Evolutionary conservation across 2,888 invertebrate species (phyloP).

Genomic region (Diaperis boleti): DNA sequence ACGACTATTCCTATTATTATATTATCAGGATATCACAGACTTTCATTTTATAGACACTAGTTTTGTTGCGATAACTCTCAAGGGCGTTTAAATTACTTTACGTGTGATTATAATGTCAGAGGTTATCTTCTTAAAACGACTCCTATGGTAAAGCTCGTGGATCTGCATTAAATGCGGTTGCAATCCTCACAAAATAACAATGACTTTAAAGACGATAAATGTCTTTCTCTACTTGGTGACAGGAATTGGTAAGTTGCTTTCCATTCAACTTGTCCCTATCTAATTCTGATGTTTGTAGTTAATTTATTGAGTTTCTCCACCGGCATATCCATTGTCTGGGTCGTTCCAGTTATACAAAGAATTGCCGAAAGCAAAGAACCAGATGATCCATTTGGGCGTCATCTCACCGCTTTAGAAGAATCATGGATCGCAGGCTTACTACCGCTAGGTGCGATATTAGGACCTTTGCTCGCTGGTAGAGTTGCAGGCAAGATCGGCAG

Average conservation of each 20-base stretch:
- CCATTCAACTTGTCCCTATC: too few relatives aligned
- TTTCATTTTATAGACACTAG: too few relatives aligned
- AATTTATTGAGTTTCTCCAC: slow-evolving; percentile 40
- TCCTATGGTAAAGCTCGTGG: too few relatives aligned
- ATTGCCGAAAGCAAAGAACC: slow-evolving; percentile 42
- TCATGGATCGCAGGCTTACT: slow-evolving; percentile 46
- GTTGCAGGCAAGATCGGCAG: slow-evolving; percentile 76
- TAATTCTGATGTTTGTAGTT: too few relatives aligned
- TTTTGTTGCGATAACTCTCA: too few relatives aligned
- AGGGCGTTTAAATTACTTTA: too few relatives aligned
- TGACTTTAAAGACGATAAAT: not conserved
- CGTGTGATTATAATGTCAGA: too few relatives aligned
- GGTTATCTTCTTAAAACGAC: too few relatives aligned
- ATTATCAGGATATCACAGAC: too few relatives aligned
- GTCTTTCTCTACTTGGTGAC: not conserved
- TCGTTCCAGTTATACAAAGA: slow-evolving; percentile 52
- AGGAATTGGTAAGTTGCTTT: not conserved
- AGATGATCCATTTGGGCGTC: slow-evolving; percentile 17
- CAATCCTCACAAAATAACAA: not conserved
- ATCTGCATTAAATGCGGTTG: too few relatives aligned
- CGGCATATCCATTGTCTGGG: slow-evolving; percentile 50
- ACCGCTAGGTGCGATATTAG: slow-evolving; percentile 45
- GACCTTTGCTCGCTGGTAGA: slow-evolving; percentile 42
- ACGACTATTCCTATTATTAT: too few relatives aligned
- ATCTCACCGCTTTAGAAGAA: slow-evolving; percentile 40